Evolutionary conservation across 2,888 invertebrate genomes (phyloP).

Genomic region (Cantharis lateralis): DNA sequence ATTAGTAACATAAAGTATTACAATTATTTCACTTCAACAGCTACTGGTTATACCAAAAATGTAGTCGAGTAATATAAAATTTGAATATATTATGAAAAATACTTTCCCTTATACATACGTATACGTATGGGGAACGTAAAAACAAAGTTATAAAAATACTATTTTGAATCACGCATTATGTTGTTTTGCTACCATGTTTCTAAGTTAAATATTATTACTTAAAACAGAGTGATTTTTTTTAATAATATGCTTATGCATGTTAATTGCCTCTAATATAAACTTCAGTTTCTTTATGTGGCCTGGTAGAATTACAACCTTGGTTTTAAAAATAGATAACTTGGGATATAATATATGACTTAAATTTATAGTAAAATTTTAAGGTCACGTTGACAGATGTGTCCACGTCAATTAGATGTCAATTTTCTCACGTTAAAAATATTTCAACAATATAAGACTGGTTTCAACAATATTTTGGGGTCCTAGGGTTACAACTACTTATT

Average conservation of each 20-base stretch:
- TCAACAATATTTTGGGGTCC: background rate
- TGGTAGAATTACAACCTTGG: background rate
- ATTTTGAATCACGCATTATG: background rate
- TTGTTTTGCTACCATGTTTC: background rate
- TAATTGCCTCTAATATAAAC: background rate
- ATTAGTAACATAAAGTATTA: too few relatives aligned
- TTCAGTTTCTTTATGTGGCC: background rate
- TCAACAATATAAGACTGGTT: background rate
- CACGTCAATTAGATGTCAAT: background rate
- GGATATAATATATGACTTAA: background rate
- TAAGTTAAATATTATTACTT: background rate
- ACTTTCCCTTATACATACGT: too few relatives aligned
- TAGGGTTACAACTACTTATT: background rate
- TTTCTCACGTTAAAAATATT: background rate
- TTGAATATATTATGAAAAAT: background rate
- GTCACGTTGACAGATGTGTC: background rate
- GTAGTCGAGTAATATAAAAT: background rate
- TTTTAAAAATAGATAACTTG: background rate
- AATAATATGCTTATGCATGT: too few relatives aligned
- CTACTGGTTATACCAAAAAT: background rate
- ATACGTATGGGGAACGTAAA: too few relatives aligned
- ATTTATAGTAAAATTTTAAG: background rate
- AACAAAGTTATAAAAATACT: background rate
- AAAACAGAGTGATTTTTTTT: background rate
- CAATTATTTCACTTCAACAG: background rate